A percentile compares a stretch with the other conserved stretches of the same genome.
phyloP scores from a whole-genome alignment of 2,113 vertebrate genomes.

The Alethe castanea region DNA sequence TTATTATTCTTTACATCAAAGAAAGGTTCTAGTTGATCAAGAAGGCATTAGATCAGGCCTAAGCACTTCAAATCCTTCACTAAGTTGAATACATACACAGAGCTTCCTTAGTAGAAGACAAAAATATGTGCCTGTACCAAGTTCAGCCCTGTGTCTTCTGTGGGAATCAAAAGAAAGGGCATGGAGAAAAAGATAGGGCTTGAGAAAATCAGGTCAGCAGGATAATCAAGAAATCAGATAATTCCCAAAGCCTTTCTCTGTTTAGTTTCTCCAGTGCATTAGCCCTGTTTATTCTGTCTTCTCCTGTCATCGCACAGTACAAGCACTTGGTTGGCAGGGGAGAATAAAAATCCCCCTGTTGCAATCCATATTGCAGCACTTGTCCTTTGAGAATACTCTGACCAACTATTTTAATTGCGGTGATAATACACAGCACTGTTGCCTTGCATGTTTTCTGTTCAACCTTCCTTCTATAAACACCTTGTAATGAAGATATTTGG shows the following conservation, averaged over 20 bases:
- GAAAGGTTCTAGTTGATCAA: neutral
- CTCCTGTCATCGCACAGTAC: neutral
- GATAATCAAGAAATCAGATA: neutral
- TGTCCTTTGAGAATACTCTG: neutral
- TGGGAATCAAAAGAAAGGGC: neutral
- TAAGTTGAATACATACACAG: neutral
- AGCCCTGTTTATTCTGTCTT: neutral
- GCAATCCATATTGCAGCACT: neutral
- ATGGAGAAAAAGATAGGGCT: neutral
- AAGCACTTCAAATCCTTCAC: neutral
- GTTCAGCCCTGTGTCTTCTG: neutral
- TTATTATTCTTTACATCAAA: neutral
- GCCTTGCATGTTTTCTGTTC: neutral
- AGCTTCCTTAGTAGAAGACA: neutral
- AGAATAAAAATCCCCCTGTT: neutral
- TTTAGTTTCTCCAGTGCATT: neutral
- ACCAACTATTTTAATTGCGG: neutral
- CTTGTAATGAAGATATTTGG: fast-evolving
- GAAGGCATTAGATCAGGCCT: neutral
- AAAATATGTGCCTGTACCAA: neutral
- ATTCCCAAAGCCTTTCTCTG: neutral
- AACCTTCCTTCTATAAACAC: neutral
- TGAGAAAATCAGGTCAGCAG: neutral
- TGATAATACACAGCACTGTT: neutral
- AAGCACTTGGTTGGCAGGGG: neutral